Percentiles rank a stretch among this genome's conserved stretches.
phyloP scores from a whole-genome alignment of 2,797 vertebrate genomes.

The Petrocephalus schoutedeni region DNA sequence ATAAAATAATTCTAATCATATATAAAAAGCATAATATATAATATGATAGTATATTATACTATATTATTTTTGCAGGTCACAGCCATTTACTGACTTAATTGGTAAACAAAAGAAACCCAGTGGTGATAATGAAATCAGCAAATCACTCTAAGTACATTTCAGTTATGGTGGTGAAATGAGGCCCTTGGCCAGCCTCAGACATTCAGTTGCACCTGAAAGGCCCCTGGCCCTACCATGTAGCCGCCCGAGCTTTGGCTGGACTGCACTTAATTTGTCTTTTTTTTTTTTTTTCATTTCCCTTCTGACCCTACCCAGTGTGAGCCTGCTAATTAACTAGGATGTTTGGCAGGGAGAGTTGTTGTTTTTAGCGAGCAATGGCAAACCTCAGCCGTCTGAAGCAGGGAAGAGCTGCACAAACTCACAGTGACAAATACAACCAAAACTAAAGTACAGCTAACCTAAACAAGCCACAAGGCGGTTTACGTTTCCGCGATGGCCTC shows the following conservation, averaged over 20 bases:
- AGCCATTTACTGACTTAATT: constrained; percentile 35
- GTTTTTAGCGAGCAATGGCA: constrained; percentile 60
- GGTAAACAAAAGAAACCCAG: constrained; percentile 40
- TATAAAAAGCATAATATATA: no score
- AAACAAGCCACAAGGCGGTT: constrained; percentile 45
- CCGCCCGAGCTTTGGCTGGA: neutral
- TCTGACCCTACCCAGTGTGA: constrained; percentile 61
- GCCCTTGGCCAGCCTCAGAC: constrained; percentile 6
- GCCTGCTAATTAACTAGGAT: constrained; percentile 63
- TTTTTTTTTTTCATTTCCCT: constrained; percentile 57
- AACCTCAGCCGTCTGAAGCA: constrained; percentile 54
- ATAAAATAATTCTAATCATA: no score
- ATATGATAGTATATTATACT: neutral
- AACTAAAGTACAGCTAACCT: constrained; percentile 33
- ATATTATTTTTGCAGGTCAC: constrained; percentile 37
- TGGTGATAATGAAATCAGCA: constrained; percentile 39
- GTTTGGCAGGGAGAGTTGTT: constrained; percentile 59
- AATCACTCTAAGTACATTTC: neutral
- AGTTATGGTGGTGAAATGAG: constrained; percentile 7
- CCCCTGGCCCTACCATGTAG: constrained; percentile 20
- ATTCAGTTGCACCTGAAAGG: constrained; percentile 31
- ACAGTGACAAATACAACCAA: constrained; percentile 49
- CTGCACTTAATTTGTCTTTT: constrained; percentile 54
- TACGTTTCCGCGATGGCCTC: constrained; percentile 40
- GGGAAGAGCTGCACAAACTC: constrained; percentile 52